phyloP scores from a whole-genome alignment of 2,888 invertebrate genomes.

The Agrilus mali region DNA sequence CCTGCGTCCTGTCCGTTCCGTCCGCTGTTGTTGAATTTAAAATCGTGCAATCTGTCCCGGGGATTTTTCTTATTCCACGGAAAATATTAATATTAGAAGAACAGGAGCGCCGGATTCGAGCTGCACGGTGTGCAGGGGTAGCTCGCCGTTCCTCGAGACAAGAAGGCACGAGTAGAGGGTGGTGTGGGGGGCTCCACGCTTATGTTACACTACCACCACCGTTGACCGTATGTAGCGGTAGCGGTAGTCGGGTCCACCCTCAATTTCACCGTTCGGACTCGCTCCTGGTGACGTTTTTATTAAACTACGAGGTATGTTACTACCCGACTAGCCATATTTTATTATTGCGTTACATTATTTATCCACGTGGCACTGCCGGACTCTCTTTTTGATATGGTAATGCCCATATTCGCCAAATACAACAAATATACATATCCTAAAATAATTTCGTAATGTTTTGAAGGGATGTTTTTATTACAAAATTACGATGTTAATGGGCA shows the following conservation, averaged over 20 bases:
- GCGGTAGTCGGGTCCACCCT: too few species aligned
- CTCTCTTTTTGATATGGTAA: constrained; percentile 12
- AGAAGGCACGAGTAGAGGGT: neutral
- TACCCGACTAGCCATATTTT: constrained; percentile 24
- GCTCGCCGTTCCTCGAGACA: neutral
- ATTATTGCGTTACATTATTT: constrained; percentile 33
- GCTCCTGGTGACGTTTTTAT: constrained; percentile 27
- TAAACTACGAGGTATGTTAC: constrained; percentile 27
- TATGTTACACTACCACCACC: too few species aligned
- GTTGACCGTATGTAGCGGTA: too few species aligned
- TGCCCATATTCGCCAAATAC: neutral
- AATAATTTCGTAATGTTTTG: too few species aligned
- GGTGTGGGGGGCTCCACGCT: too few species aligned
- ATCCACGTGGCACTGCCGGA: constrained; percentile 21
- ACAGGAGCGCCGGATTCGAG: neutral
- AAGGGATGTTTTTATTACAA: too few species aligned
- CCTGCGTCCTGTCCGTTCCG: too few species aligned
- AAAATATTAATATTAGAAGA: too few species aligned
- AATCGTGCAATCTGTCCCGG: neutral
- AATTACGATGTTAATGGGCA: too few species aligned
- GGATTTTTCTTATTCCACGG: constrained; percentile 1
- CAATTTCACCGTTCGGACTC: constrained; percentile 11
- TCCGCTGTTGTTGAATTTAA: too few species aligned
- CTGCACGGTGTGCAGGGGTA: neutral
- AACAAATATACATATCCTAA: too few species aligned